Evolutionary conservation across 2,113 vertebrate genomes (phyloP).

Genomic region (Furnarius figulus): DNA sequence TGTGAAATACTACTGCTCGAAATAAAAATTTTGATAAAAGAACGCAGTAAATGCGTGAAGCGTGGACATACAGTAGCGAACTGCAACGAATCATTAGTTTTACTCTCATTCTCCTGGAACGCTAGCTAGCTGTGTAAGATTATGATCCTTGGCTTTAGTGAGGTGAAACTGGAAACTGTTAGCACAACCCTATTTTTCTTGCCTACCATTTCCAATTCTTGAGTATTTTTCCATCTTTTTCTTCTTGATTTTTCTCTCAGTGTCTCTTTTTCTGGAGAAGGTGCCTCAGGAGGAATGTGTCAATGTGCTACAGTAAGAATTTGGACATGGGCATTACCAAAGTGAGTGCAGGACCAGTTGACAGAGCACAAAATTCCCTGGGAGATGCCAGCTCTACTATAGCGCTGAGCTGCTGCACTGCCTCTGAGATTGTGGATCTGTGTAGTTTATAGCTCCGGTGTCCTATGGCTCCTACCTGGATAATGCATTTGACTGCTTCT

Average conservation of each 20-base stretch:
- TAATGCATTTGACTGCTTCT: not conserved
- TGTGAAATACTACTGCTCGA: not conserved
- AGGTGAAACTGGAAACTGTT: not conserved
- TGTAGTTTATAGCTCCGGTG: not conserved
- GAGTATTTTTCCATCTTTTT: not conserved
- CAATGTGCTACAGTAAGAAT: not conserved
- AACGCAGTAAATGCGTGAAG: not conserved
- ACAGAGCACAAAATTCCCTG: not conserved
- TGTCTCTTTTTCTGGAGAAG: not conserved
- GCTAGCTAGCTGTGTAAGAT: not conserved
- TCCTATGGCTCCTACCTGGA: not conserved
- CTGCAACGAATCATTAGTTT: not conserved
- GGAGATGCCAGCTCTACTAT: not conserved
- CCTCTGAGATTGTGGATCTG: not conserved
- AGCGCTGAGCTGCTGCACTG: not conserved
- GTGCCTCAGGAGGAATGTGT: not conserved
- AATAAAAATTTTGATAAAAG: not conserved
- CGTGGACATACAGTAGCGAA: not conserved
- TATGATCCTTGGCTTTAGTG: not conserved
- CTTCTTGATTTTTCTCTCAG: not conserved
- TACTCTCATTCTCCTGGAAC: not conserved
- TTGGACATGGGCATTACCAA: not conserved
- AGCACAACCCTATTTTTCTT: not conserved
- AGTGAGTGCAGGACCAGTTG: not conserved
- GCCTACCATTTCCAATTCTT: not conserved